A percentile compares a stretch with the other conserved stretches of the same genome.
These are phyloP conservation scores for Limanda limanda DNA, from an alignment of 2,113 vertebrate genomes.

Conservation along the genomic window DNA sequence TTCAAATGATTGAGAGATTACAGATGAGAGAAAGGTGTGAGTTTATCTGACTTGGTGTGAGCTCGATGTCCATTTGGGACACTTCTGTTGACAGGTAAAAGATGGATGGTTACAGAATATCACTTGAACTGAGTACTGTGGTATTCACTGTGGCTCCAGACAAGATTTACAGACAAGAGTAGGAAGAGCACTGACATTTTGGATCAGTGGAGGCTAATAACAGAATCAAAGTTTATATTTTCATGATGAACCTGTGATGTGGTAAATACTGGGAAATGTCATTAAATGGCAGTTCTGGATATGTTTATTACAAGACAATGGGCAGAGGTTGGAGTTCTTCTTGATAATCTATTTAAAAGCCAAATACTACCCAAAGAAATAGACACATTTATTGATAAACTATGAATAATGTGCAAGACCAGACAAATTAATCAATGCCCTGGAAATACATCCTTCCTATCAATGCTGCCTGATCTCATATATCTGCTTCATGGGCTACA, in stretches of 20 bases:
- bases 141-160: slow-evolving; percentile 5
- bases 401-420: slow-evolving; percentile 25
- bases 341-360: slow-evolving; percentile 20
- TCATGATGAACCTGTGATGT: slow-evolving; percentile 41
- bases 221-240: slow-evolving; percentile 19
- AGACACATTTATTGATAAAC: slow-evolving; percentile 5
- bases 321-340: neutral
- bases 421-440: slow-evolving; percentile 33
- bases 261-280: slow-evolving; percentile 51
- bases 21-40: too few relatives aligned
- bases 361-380: neutral
- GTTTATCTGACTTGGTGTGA: neutral
- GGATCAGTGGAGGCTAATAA: slow-evolving; percentile 31
- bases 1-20: too few relatives aligned
- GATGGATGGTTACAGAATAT: neutral
- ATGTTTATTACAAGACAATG: neutral
- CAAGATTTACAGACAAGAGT: slow-evolving; percentile 14
- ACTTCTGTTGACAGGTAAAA: neutral
- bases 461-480: slow-evolving; percentile 21
- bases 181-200: neutral
- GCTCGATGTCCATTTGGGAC: neutral
- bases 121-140: neutral
- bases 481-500: slow-evolving; percentile 47
- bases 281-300: slow-evolving; percentile 15
- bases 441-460: slow-evolving; percentile 52